Conservation (phyloP, 2,888 invertebrate genomes). For the Nyleta sp. region DNA sequence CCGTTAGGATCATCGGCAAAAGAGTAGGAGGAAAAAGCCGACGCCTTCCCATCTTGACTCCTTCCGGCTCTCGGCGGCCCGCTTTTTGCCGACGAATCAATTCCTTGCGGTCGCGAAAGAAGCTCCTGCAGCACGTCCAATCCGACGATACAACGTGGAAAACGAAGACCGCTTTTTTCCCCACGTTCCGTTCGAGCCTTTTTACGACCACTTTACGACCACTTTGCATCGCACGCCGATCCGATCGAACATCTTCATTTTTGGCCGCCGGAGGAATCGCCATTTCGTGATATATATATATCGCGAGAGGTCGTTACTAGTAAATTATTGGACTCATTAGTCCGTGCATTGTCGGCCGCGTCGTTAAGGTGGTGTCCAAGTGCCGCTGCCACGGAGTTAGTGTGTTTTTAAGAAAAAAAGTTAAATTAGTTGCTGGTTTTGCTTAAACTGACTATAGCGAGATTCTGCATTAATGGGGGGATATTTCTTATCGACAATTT, state of each 20-base stretch:
- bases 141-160: conserved; percentile 1
- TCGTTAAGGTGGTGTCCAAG: conserved; percentile 37
- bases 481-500: too few relatives aligned
- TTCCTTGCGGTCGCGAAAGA: conserved; percentile 44
- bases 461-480: too few relatives aligned
- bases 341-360: conserved; percentile 27
- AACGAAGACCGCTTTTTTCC: conserved; percentile 4
- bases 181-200: conserved; percentile 5
- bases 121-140: conserved; percentile 10
- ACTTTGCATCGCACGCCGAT: conserved; percentile 5
- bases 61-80: conserved; percentile 37
- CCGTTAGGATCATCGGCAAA: conserved; percentile 63
- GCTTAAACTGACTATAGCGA: too few relatives aligned
- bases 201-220: conserved; percentile 10
- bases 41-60: conserved; percentile 47
- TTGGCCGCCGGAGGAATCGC: background rate
- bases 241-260: conserved; percentile 15
- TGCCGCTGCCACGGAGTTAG: conserved; percentile 1
- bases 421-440: too few relatives aligned
- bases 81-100: conserved; percentile 33
- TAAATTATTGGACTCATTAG: conserved; percentile 56
- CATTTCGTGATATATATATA: background rate
- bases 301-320: conserved; percentile 33
- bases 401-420: too few relatives aligned
- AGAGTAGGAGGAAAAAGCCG: conserved; percentile 66